Evolutionary conservation across 2,888 invertebrate species (phyloP), one percentile per base, ranked within the genome.

Genomic region (Drosophila macrospina): DNA sequence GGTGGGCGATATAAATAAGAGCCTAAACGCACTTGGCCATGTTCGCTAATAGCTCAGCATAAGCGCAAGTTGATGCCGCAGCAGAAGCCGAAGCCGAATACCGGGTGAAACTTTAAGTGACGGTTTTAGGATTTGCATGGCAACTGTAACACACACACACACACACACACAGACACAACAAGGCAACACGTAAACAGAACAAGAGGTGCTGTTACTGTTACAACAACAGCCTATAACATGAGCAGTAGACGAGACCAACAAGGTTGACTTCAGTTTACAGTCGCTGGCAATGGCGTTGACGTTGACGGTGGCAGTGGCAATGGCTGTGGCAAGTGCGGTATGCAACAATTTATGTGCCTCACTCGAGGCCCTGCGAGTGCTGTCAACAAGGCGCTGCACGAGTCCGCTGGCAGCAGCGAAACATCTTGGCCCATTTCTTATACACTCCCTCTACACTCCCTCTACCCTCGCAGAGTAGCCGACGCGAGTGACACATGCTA

Each of bases 51-150:
- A 36, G 20, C 11, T 13, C 7, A 24, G 10, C n/a, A 47, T 28
- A 8, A 44, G 7, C 11, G 8, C 6, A 37, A 6, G 11, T 44
- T n/a, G 13, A 47, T 34, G 13, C 34, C 30, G 16, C 20, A 30
- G 36, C 39, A 28, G 6, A 47, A 39, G 13, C 34, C 30, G 16
- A 28, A 30, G 36, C 39, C 34, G 6, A 47, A 37, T 8, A 41
- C 56, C 78, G 74, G 62, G 78, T 63, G 55, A 50, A 68, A 78
- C 39, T 66, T 66, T 39, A 75, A 78, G 72, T 78, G 79, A 78
- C 78, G 78, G 78, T 78, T 78, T 69, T 60, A 72, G 73, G 75
- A 78, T 78, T 78, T 78, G 78, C 79, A 72, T 78, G 75, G 71
- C 78, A 71, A 66, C 78, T 78, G 67, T 68, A 64, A 34, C 41